Percentiles rank a stretch among this genome's conserved stretches.
Evolutionary conservation across 2,797 vertebrate species (phyloP).

Genomic region (Aphelocoma californica): DNA sequence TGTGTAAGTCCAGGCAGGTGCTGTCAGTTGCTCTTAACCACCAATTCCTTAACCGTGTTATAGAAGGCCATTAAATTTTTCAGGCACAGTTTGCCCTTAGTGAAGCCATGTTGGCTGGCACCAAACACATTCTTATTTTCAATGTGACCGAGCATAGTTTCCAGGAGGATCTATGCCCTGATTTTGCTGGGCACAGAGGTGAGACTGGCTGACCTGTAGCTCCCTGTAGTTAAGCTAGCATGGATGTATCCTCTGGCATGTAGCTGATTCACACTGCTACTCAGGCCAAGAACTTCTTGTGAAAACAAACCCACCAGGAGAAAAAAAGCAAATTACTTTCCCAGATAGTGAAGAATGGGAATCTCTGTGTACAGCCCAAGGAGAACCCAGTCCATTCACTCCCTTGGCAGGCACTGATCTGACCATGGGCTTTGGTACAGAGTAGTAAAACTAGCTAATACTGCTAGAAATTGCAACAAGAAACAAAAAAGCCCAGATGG

Average conservation of each 20-base stretch:
- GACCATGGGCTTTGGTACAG: neutral
- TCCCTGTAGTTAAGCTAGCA: neutral
- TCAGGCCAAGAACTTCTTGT: neutral
- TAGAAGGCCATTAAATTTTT: neutral
- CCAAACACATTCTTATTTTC: neutral
- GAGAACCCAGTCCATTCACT: rapidly evolving
- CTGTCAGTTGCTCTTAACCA: neutral
- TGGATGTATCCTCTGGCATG: neutral
- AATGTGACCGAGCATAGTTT: rapidly evolving
- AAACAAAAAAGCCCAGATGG: rapidly evolving
- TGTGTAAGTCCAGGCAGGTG: neutral
- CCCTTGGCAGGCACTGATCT: neutral
- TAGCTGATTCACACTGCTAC: neutral
- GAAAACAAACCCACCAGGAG: neutral
- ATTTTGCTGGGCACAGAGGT: neutral
- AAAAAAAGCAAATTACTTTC: neutral
- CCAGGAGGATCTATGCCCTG: neutral
- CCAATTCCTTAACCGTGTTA: neutral
- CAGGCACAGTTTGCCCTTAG: neutral
- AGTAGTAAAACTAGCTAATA: neutral
- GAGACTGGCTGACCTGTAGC: neutral
- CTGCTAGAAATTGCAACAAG: neutral
- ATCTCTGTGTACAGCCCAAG: neutral
- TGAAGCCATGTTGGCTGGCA: neutral
- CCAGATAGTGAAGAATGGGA: neutral